Evolutionary conservation across 92 coral and sea anemone species (phyloP).

Genomic region (Siderastrea radians): DNA sequence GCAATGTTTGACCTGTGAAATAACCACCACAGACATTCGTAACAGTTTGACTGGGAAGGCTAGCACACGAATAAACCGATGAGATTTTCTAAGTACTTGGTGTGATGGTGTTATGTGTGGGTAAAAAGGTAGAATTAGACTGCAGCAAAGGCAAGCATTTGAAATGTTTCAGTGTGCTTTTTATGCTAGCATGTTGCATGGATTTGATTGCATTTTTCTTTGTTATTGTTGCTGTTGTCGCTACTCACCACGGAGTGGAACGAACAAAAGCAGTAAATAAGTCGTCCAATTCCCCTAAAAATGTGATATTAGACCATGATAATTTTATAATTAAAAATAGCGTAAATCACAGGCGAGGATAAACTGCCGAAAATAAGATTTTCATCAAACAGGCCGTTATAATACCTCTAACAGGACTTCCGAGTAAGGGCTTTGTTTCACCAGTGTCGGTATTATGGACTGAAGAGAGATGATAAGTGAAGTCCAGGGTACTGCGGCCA

Average conservation of each 20-base stretch:
- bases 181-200: too few relatives aligned
- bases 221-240: too few relatives aligned
- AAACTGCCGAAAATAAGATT: background rate
- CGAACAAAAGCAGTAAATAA: background rate
- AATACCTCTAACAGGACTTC: slow-evolving; percentile 73
- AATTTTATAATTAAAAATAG: background rate
- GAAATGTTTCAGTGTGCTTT: too few relatives aligned
- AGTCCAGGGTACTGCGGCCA: slow-evolving; percentile 57
- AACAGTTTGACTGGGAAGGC: background rate
- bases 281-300: background rate
- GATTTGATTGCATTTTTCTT: too few relatives aligned
- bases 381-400: too few relatives aligned
- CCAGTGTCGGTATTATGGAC: slow-evolving; percentile 24
- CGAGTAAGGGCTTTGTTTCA: slow-evolving; percentile 48
- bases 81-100: too few relatives aligned
- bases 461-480: slow-evolving; percentile 40
- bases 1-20: slow-evolving; percentile 45
- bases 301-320: too few relatives aligned
- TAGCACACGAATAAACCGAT: too few relatives aligned
- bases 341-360: too few relatives aligned
- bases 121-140: too few relatives aligned
- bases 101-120: too few relatives aligned
- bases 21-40: background rate
- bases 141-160: too few relatives aligned
- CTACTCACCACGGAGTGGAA: background rate